A percentile compares a stretch with the other conserved stretches of the same genome.
phyloP scores from a whole-genome alignment of 2,888 invertebrate species.

The Eudemis profundana region DNA sequence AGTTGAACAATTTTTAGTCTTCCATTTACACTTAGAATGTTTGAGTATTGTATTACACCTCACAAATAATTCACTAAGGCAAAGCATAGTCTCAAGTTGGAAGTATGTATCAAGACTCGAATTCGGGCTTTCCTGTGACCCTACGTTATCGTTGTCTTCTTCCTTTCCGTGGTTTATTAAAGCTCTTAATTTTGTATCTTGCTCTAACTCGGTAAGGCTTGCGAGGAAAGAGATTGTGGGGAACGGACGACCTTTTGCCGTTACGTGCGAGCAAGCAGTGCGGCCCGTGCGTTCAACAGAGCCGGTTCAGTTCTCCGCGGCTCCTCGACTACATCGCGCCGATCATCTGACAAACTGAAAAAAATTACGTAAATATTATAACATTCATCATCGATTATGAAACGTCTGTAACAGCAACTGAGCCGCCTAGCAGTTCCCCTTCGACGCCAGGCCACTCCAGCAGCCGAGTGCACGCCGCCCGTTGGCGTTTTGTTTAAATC shows the following conservation, averaged over 20 bases:
- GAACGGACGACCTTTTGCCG: slow-evolving; percentile 85
- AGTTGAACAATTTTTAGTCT: slow-evolving; percentile 63
- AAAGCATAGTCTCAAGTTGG: slow-evolving; percentile 79
- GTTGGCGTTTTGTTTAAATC: slow-evolving; percentile 67
- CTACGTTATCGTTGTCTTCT: slow-evolving; percentile 66
- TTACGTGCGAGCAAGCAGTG: slow-evolving; percentile 83
- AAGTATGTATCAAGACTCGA: slow-evolving; percentile 83
- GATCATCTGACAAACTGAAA: slow-evolving; percentile 76
- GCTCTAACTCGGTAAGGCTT: slow-evolving; percentile 81
- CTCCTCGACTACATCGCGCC: slow-evolving; percentile 63
- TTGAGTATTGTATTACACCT: slow-evolving; percentile 72
- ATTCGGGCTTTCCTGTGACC: slow-evolving; percentile 82
- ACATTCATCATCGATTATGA: slow-evolving; percentile 79
- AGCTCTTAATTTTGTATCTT: slow-evolving; percentile 64
- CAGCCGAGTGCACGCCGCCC: slow-evolving; percentile 58
- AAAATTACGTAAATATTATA: slow-evolving; percentile 84
- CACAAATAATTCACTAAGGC: slow-evolving; percentile 81
- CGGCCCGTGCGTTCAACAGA: slow-evolving; percentile 81
- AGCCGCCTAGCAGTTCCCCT: slow-evolving; percentile 50
- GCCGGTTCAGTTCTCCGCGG: slow-evolving; percentile 63
- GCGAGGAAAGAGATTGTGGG: slow-evolving; percentile 85
- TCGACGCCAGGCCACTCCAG: slow-evolving; percentile 50
- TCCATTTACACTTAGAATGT: slow-evolving; percentile 59
- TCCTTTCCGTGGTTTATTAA: slow-evolving; percentile 53
- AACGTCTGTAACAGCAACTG: slow-evolving; percentile 65